phyloP scores from a whole-genome alignment of 2,888 invertebrate genomes.

The Agapostemon virescens region DNA sequence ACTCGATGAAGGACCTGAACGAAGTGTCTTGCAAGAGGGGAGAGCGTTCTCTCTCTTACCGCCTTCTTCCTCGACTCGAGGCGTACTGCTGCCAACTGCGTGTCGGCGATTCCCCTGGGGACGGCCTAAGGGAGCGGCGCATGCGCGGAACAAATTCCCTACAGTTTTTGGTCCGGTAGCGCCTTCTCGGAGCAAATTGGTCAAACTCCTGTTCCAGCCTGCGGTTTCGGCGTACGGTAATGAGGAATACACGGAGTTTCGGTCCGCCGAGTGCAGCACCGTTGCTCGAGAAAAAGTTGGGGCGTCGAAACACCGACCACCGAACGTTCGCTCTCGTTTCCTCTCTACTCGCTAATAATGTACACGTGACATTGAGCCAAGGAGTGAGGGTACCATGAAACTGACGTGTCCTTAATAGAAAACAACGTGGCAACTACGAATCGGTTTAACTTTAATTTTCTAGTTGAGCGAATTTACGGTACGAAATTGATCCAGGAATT shows the following conservation, averaged over 20 bases:
- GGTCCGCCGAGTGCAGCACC: background rate
- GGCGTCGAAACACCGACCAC: no score
- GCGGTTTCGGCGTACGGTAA: no score
- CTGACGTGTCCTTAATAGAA: slow-evolving; percentile 70
- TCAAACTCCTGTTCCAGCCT: background rate
- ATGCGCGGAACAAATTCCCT: no score
- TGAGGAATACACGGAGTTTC: background rate
- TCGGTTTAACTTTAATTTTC: background rate
- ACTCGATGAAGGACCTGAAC: no score
- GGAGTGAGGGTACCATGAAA: slow-evolving; percentile 50
- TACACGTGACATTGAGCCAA: slow-evolving; percentile 48
- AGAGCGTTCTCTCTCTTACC: no score
- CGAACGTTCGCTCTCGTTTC: background rate
- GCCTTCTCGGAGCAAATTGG: background rate
- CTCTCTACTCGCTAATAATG: background rate
- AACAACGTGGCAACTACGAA: slow-evolving; percentile 69
- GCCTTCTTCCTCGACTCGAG: no score
- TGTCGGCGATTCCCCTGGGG: no score
- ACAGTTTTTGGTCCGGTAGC: no score
- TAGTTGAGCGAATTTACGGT: background rate
- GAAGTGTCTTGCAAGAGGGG: no score
- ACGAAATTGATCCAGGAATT: background rate
- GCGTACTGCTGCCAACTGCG: no score
- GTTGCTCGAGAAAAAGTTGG: background rate
- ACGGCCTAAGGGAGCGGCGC: no score